phyloP scores from a whole-genome alignment of 2,888 invertebrate species.

The Leptopilina syphax region DNA sequence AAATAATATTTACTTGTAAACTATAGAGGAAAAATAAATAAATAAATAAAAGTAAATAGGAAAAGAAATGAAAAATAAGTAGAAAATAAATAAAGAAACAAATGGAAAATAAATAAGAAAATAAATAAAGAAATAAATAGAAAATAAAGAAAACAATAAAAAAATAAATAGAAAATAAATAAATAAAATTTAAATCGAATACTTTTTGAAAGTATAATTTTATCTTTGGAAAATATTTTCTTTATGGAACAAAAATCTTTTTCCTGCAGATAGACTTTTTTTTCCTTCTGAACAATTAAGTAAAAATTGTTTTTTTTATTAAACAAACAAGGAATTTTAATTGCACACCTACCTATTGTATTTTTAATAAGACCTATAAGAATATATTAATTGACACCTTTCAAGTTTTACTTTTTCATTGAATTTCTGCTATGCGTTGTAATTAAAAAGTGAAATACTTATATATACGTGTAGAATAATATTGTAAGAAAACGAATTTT shows the following conservation, averaged over 20 bases:
- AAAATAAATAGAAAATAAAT: no score
- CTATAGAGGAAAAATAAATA: no score
- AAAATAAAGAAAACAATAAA: no score
- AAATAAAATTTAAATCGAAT: no score
- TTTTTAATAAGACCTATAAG: not conserved
- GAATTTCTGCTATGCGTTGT: not conserved
- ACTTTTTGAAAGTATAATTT: no score
- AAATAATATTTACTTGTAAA: no score
- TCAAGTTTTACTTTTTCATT: not conserved
- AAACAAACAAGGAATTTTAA: not conserved
- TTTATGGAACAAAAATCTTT: not conserved
- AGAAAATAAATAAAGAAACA: no score
- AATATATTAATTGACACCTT: not conserved
- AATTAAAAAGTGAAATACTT: slow-evolving; percentile 12
- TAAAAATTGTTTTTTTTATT: not conserved
- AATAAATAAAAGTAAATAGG: no score
- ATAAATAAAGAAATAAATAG: no score
- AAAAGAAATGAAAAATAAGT: no score
- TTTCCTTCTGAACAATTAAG: not conserved
- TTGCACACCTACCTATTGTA: not conserved
- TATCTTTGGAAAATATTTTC: not conserved
- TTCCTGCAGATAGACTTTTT: no score
- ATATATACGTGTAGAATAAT: not conserved
- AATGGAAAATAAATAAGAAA: no score
- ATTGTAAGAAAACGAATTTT: not conserved